These are phyloP conservation scores for Macrotrachela quadricornifera DNA, from an alignment of 1,140 invertebrate genomes.

Conservation along the genomic window DNA sequence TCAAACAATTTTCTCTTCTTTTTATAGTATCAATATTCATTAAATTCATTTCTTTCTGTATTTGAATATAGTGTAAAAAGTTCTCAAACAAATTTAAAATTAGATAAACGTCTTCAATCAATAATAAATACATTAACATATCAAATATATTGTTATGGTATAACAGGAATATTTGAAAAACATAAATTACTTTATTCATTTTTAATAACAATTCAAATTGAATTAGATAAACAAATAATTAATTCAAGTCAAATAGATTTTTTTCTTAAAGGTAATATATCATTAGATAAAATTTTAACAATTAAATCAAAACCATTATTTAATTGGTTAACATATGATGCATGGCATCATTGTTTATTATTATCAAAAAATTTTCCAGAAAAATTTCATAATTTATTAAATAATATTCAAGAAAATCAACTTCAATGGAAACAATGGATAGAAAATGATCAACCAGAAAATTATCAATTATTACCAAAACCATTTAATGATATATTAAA, in stretches of 20 bases:
- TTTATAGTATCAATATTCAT: slow-evolving; percentile 59
- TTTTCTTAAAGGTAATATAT: too few species aligned
- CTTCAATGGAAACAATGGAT: slow-evolving; percentile 25
- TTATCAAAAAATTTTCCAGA: too few species aligned
- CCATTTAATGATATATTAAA: slow-evolving; percentile 23
- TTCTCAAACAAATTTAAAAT: slow-evolving; percentile 47
- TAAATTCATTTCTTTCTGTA: slow-evolving; percentile 50
- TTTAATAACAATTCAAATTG: slow-evolving; percentile 9
- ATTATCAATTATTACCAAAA: slow-evolving; percentile 21
- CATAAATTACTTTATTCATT: slow-evolving; percentile 30
- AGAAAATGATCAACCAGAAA: slow-evolving; percentile 27
- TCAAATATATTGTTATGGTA: slow-evolving; percentile 66
- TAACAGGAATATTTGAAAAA: slow-evolving; percentile 41
- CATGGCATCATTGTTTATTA: too few species aligned
- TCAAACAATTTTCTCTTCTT: too few species aligned
- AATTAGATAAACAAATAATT: too few species aligned
- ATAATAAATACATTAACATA: slow-evolving; percentile 60
- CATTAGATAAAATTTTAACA: too few species aligned
- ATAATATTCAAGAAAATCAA: slow-evolving; percentile 20
- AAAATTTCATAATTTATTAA: background rate
- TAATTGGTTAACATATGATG: too few species aligned
- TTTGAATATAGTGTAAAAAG: slow-evolving; percentile 55
- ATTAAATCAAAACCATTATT: too few species aligned
- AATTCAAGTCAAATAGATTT: too few species aligned
- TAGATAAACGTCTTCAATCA: slow-evolving; percentile 47